Evolutionary conservation across 2,888 invertebrate genomes (phyloP), one percentile per base, ranked within the genome.

Genomic region (Athalia circularis): DNA sequence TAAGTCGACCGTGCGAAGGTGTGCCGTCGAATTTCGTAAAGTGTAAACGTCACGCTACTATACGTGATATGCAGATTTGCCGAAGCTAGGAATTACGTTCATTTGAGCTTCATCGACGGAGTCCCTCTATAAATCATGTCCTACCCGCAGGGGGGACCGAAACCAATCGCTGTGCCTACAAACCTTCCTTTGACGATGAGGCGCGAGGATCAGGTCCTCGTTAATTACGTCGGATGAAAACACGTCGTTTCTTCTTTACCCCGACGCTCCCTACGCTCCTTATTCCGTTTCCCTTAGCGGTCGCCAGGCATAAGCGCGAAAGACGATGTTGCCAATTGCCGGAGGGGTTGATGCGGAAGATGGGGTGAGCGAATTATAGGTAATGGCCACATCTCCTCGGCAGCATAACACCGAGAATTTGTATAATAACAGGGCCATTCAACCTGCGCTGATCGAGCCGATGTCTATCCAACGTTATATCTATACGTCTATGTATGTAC

Each of bases 201-300:
- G 29, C 29, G 29, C 29, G 29, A 29, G 29, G 57, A 59, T 7
- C 11, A 57, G 76, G 68, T 62, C 77, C 70, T 68, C 68, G 77
- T 77, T 77, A 77, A 77, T 77, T 77, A 77, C 77, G 29, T 54
- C 57, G 68, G 77, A 77, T 61, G 77, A 77, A 77, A 77, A 77
- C 70, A 77, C 77, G 72, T 77, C 72, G 72, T 70, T 52, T 47
- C 29, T 48, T 47, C 13, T 48, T 67, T 47, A 3, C 54, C 54
- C n/a, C 7, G 11, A 11, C 54, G 54, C 4, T 11, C 54, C 72
- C 72, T 9, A 54, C n/a, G 7, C 54, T 54, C 4, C 29, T 29
- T 29, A 29, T 29, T 29, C 29, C 29, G 29, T 29, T 29, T 29
- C 29, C 29, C 29, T 29, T 29, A 29, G 29, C 29, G 29, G 29